These are phyloP conservation scores for Peromyscus attwateri DNA, from an alignment of 2,797 vertebrate species.

Conservation along the genomic window DNA sequence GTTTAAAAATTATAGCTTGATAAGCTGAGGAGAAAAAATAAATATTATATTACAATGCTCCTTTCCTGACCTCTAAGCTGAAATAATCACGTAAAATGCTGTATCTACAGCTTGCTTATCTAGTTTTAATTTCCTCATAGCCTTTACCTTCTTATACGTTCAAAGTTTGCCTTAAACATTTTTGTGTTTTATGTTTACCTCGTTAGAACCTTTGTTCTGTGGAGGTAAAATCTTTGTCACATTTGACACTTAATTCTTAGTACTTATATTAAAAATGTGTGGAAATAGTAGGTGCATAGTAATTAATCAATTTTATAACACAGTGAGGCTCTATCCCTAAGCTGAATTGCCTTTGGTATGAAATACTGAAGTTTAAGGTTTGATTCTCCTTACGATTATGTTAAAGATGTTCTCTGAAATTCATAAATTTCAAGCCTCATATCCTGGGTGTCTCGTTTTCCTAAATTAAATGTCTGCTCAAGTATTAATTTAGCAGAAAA, in stretches of 20 bases:
- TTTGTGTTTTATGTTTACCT: background rate
- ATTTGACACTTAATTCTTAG: slow-evolving; percentile 16
- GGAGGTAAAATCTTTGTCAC: background rate
- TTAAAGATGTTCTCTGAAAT: background rate
- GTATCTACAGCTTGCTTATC: background rate
- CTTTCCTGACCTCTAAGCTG: background rate
- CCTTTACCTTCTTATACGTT: background rate
- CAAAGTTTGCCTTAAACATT: background rate
- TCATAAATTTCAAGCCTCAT: background rate
- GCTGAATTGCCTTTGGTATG: background rate
- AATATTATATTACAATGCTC: background rate
- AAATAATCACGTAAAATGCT: background rate
- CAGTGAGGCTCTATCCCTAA: background rate
- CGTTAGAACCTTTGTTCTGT: background rate
- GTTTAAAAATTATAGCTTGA: background rate
- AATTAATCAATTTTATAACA: background rate
- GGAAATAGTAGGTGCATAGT: background rate
- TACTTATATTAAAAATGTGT: background rate
- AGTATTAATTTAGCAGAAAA: background rate
- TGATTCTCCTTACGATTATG: background rate
- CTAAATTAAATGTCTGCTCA: slow-evolving; percentile 37
- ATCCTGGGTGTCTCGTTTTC: background rate
- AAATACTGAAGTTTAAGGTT: background rate
- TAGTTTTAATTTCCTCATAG: slow-evolving; percentile 29
- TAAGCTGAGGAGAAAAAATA: background rate